phyloP scores from a whole-genome alignment of 2,797 vertebrate species.

The Schizopygopsis pylzovi region DNA sequence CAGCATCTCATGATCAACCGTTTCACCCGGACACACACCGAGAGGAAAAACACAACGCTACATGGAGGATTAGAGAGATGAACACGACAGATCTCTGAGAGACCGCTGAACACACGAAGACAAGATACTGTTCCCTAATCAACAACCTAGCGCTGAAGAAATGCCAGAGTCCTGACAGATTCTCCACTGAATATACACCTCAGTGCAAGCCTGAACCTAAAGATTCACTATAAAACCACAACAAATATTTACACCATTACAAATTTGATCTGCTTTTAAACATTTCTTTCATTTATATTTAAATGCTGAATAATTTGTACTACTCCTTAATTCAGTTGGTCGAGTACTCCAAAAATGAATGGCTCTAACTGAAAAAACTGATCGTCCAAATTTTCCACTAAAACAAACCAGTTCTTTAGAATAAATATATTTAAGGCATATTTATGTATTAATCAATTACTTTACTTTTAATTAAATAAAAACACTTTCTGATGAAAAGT shows the following conservation, averaged over 20 bases:
- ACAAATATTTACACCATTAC: background rate
- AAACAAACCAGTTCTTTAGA: no score
- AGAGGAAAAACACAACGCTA: background rate
- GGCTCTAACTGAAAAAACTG: background rate
- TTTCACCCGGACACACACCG: background rate
- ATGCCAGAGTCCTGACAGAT: background rate
- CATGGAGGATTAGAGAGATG: background rate
- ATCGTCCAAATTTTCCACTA: background rate
- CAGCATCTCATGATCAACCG: background rate
- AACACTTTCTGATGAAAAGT: background rate
- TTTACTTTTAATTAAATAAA: no score
- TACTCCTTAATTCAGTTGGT: background rate
- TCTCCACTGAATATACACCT: background rate
- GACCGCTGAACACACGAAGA: background rate
- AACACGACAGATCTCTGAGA: background rate
- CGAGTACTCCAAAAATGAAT: background rate
- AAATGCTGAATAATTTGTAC: background rate
- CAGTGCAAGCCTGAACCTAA: no score
- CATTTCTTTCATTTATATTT: background rate
- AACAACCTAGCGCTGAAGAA: background rate
- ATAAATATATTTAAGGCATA: no score
- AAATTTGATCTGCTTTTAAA: background rate
- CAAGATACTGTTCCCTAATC: background rate
- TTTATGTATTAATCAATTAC: no score
- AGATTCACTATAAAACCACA: background rate